These are phyloP conservation scores for Diplosoma virens DNA, from an alignment of 23 tunicate genomes.

Conservation along the genomic window DNA sequence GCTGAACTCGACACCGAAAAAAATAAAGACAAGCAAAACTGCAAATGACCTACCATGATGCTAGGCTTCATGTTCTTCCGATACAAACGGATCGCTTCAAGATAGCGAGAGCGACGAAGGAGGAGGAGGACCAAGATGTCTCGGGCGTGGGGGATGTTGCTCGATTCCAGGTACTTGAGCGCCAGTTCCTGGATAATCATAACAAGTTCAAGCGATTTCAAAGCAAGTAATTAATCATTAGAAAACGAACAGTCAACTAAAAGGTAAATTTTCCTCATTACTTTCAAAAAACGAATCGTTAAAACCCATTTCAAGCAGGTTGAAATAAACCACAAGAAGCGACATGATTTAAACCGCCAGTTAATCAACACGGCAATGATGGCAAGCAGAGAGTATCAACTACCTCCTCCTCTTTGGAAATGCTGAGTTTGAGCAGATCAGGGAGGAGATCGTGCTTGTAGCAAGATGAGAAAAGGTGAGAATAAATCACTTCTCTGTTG, in stretches of 20 bases:
- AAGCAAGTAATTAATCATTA: too few species aligned
- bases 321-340: too few species aligned
- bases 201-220: too few species aligned
- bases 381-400: too few species aligned
- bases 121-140: conserved; percentile 53
- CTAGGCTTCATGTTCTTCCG: conserved; percentile 29
- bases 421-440: conserved; percentile 37
- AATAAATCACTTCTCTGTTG: conserved; percentile 26
- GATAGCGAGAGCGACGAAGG: conserved; percentile 43
- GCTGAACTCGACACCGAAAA: not conserved
- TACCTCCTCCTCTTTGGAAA: conserved; percentile 62
- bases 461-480: conserved; percentile 65
- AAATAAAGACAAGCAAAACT: not conserved
- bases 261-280: too few species aligned
- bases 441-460: conserved; percentile 44
- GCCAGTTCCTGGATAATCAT: conserved; percentile 48
- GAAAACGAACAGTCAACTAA: too few species aligned
- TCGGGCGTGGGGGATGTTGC: conserved; percentile 35
- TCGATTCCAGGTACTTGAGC: conserved; percentile 33
- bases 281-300: too few species aligned
- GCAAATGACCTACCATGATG: conserved; percentile 50
- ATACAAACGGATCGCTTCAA: conserved; percentile 54
- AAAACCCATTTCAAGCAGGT: too few species aligned
- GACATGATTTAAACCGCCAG: too few species aligned
- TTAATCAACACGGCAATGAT: too few species aligned